These are phyloP conservation scores for Puntigrus tetrazona DNA, from an alignment of 2,113 vertebrate genomes.

Conservation along the genomic window DNA sequence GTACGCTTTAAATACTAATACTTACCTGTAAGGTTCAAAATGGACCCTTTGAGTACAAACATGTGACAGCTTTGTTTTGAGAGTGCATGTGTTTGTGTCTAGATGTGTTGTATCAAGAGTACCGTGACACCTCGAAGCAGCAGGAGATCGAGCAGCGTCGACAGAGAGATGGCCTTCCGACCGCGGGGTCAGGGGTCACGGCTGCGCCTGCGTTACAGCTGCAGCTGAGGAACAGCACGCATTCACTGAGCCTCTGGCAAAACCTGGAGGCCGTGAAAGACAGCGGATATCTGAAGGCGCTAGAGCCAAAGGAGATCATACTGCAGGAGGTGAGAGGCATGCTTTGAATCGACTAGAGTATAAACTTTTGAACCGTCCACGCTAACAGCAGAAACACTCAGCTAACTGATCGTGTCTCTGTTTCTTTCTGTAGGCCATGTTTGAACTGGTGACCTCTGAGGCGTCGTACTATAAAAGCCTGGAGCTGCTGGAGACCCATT, in stretches of 20 bases:
- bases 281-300: constrained; percentile 82
- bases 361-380: not conserved
- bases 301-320: constrained; percentile 85
- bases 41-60: too few relatives aligned
- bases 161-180: constrained; percentile 79
- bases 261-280: constrained; percentile 86
- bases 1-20: too few relatives aligned
- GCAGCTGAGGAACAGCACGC: constrained; percentile 70
- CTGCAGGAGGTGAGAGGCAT: constrained; percentile 86
- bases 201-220: constrained; percentile 67
- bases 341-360: not conserved
- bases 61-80: too few relatives aligned
- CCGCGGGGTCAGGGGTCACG: constrained; percentile 69
- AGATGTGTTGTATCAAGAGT: constrained; percentile 96
- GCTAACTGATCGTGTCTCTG: not conserved
- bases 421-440: constrained; percentile 84
- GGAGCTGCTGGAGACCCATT: constrained; percentile 90
- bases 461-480: constrained; percentile 97
- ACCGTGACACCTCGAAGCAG: constrained; percentile 90
- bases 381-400: not conserved
- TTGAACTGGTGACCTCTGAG: constrained; percentile 93
- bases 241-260: constrained; percentile 88
- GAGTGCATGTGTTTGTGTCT: constrained; percentile 44
- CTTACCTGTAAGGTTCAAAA: too few relatives aligned
- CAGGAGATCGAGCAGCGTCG: constrained; percentile 91